Percentiles rank a stretch among this genome's conserved stretches.
Conservation (phyloP, 2,888 invertebrate genomes). For the Prenolepis imparis region DNA sequence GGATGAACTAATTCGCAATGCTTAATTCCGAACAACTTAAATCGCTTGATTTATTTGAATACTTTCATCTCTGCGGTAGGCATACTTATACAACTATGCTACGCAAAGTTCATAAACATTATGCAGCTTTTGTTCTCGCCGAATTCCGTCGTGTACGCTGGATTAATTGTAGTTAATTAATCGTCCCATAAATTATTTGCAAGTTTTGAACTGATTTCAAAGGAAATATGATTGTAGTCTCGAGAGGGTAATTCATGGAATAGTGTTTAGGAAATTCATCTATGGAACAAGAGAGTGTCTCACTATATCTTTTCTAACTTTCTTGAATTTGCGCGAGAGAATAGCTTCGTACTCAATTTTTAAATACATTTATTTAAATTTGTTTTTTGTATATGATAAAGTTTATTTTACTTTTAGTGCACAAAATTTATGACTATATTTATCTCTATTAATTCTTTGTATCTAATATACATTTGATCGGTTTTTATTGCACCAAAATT, state of each 20-base stretch:
- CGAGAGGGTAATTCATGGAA: neutral
- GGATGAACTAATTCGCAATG: constrained; percentile 26
- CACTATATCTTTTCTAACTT: neutral
- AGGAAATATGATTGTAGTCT: neutral
- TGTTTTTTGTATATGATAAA: neutral
- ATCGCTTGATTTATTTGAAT: constrained; percentile 70
- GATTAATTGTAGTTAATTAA: constrained; percentile 60
- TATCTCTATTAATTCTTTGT: constrained; percentile 7
- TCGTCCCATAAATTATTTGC: neutral
- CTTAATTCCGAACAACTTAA: constrained; percentile 73
- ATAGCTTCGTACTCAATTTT: neutral
- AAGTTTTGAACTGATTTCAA: neutral
- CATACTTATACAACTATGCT: constrained; percentile 79
- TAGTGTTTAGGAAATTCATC: neutral
- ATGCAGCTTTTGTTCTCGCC: constrained; percentile 51
- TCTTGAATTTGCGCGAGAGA: neutral
- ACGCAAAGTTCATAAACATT: constrained; percentile 66
- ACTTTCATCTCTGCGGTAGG: constrained; percentile 50
- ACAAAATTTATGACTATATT: neutral
- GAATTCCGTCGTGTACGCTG: constrained; percentile 63
- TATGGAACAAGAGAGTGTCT: neutral
- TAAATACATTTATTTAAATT: neutral
- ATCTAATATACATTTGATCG: constrained; percentile 2
- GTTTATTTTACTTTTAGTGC: neutral
- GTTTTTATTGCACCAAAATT: neutral